Base-by-base conservation (phyloP, 2,113 vertebrate species). In the Lethenteron reissneri region DNA sequence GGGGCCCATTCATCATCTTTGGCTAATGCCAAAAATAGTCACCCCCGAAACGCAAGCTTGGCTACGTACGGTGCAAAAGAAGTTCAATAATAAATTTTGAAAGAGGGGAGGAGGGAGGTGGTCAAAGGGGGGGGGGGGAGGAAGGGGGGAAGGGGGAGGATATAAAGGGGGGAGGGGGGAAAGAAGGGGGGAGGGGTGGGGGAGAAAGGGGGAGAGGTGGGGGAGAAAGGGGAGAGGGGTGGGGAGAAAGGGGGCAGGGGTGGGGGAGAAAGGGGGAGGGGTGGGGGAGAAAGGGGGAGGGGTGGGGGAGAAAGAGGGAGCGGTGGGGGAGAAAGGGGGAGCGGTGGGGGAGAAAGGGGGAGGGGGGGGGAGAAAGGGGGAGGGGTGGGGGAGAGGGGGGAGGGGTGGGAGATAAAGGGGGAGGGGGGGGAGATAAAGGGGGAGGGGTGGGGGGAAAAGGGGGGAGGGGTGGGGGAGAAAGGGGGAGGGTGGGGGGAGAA, bases 351-450 rank as follows among this genome's bases (percentile, higher is more conserved):
- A 78, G 5, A 73, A 76, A 72, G 79, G 17, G 17, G 17, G n/a
- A 19, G 21, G 21, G 21, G 2, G 5, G 21, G 21, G 21, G 21
- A 21, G 81, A 77, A 79, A 77, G 2, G 64, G 56, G 78, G 74
- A 75, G 82, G 73, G 78, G 79, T 78, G 79, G 9, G 80, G 80
- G 57, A 81, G 4, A 80, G 57, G 78, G 77, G 57, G 80, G 78
- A 77, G 77, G 75, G 83, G 78, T 78, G 81, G 79, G 75, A 72
- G 2, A 12, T 15, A 64, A 17, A n/a, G 56, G 8, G 56, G 69
- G 13, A 21, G 21, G 12, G 56, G 11, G 56, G 71, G 56, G 10
- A 57, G 56, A 56, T 4, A 41, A 41, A 5, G 57, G 21, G 19
- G 14, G 68, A 70, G 74, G 75, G 68, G 74, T 3, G 68, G 75